These are phyloP conservation scores for Oryzias sinensis DNA, from an alignment of 2,797 vertebrate genomes.

Conservation along the genomic window DNA sequence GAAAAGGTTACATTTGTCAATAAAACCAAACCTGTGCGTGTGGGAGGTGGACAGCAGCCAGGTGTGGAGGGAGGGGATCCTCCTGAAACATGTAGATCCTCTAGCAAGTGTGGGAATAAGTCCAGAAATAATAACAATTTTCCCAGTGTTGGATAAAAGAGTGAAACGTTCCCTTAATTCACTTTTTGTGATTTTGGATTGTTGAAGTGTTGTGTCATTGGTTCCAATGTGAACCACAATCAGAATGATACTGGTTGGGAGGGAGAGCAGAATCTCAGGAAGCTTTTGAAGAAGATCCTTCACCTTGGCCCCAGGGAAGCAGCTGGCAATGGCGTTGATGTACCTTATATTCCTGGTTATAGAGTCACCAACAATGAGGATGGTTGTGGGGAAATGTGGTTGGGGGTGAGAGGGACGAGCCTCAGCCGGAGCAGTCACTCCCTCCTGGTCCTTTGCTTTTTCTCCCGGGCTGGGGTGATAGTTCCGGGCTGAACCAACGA, in stretches of 20 bases:
- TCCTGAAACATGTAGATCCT: not conserved
- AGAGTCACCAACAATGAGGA: not conserved
- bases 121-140: not conserved
- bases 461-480: no score
- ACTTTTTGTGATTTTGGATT: not conserved
- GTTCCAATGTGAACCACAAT: not conserved
- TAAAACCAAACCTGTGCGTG: not conserved
- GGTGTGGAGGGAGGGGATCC: not conserved
- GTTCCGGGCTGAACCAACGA: no score
- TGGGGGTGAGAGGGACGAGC: no score
- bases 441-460: no score
- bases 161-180: not conserved
- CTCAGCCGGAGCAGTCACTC: no score
- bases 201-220: not conserved
- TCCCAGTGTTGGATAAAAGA: not conserved
- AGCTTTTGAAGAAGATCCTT: not conserved
- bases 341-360: not conserved
- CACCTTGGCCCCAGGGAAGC: not conserved
- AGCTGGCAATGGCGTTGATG: not conserved
- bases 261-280: not conserved
- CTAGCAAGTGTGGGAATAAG: not conserved
- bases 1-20: not conserved
- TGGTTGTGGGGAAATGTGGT: no score
- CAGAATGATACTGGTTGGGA: not conserved
- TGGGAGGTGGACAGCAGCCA: not conserved